phyloP scores from a whole-genome alignment of 2,113 vertebrate genomes.

The Syngnathus scovelli region DNA sequence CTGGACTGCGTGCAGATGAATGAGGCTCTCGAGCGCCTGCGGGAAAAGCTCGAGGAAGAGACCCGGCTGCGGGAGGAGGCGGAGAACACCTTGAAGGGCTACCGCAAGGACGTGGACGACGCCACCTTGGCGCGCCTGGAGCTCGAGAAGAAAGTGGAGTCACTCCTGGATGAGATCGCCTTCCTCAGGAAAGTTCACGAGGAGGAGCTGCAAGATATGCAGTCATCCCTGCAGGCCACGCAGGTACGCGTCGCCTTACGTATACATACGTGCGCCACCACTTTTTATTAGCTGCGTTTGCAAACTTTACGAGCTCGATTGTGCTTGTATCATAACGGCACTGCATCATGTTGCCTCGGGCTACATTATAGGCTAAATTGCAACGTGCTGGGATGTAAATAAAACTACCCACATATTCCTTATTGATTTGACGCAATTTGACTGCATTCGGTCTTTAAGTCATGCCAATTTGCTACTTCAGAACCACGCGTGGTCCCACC shows the following conservation, averaged over 20 bases:
- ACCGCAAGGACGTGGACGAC: constrained; percentile 75
- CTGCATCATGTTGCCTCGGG: neutral
- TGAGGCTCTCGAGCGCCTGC: constrained; percentile 65
- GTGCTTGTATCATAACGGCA: neutral
- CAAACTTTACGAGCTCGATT: neutral
- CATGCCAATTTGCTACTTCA: constrained; percentile 46
- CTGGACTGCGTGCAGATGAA: constrained; percentile 74
- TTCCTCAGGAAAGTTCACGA: constrained; percentile 78
- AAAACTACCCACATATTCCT: neutral
- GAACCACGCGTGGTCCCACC: constrained; percentile 28
- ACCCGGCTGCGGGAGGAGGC: constrained; percentile 67
- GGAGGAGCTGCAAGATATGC: constrained; percentile 76
- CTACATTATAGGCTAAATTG: neutral
- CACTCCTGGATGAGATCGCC: constrained; percentile 77
- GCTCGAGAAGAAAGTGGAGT: constrained; percentile 78
- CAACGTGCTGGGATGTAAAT: neutral
- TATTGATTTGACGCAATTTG: neutral
- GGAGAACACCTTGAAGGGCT: constrained; percentile 66
- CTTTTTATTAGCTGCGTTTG: too few species aligned
- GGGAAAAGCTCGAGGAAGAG: constrained; percentile 73
- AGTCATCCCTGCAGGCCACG: constrained; percentile 69
- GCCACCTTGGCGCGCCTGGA: constrained; percentile 70
- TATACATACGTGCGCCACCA: too few species aligned
- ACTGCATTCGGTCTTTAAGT: constrained; percentile 7
- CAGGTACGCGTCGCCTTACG: constrained; percentile 58